A percentile compares a stretch with the other conserved stretches of the same genome.
Evolutionary conservation across 2,888 invertebrate species (phyloP).

Genomic region (Scotopteryx bipunctaria): DNA sequence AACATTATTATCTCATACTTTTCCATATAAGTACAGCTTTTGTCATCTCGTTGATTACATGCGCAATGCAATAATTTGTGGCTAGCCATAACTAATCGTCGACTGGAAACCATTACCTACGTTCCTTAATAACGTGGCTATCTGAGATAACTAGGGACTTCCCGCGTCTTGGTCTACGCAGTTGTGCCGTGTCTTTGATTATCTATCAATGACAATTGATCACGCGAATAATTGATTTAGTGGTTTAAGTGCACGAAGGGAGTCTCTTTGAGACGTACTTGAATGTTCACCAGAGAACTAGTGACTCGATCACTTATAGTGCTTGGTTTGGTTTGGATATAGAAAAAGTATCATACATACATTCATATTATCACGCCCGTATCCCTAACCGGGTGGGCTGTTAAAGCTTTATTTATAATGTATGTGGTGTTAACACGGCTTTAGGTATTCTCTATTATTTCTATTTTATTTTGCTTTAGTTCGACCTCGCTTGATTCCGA

Average conservation of each 20-base stretch:
- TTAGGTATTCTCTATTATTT: too few species aligned
- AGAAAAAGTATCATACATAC: too few species aligned
- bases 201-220: constrained; percentile 11
- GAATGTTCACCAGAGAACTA: too few species aligned
- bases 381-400: too few species aligned
- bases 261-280: too few species aligned
- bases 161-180: constrained; percentile 4
- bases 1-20: constrained; percentile 3
- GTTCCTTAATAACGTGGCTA: constrained; percentile 19
- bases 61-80: constrained; percentile 31
- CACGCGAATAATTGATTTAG: constrained; percentile 1
- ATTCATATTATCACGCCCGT: too few species aligned
- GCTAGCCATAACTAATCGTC: constrained; percentile 29
- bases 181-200: constrained; percentile 9
- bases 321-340: too few species aligned
- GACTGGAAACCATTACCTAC: constrained; percentile 28
- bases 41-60: constrained; percentile 24
- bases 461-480: too few species aligned
- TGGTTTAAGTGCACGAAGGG: background rate
- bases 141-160: constrained; percentile 7
- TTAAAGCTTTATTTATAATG: too few species aligned
- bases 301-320: too few species aligned
- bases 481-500: too few species aligned
- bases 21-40: background rate
- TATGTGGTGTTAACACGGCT: too few species aligned